phyloP scores from a whole-genome alignment of 2,797 vertebrate genomes.

The Myiothlypis coronata region DNA sequence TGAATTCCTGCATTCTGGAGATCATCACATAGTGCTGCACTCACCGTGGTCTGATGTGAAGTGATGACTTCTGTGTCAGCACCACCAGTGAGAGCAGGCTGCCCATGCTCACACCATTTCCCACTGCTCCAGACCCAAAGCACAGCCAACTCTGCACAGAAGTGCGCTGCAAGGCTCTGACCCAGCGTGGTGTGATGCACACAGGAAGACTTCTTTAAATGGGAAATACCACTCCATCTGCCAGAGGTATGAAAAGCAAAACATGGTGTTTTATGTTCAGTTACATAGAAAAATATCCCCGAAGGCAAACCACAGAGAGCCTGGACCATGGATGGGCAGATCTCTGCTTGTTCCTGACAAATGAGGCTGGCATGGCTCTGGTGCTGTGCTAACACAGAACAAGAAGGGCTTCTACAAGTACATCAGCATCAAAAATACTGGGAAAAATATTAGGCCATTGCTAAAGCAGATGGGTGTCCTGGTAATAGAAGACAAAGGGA shows the following conservation, averaged over 20 bases:
- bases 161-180: accelerated
- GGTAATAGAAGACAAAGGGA: neutral
- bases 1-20: neutral
- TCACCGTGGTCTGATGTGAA: neutral
- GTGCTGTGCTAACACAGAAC: neutral
- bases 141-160: neutral
- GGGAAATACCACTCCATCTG: neutral
- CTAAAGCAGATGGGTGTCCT: neutral
- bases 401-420: neutral
- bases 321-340: neutral
- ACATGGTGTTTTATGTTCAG: neutral
- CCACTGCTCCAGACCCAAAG: accelerated
- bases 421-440: neutral
- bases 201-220: neutral
- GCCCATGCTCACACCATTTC: neutral
- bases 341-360: neutral
- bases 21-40: neutral
- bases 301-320: neutral
- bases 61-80: neutral
- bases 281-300: neutral
- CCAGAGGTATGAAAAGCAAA: neutral
- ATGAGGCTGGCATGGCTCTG: neutral
- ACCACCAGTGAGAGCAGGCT: neutral
- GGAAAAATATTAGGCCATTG: neutral
- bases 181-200: neutral